Evolutionary conservation across 1,140 invertebrate genomes (phyloP).

Genomic region (Latrodectus geometricus): DNA sequence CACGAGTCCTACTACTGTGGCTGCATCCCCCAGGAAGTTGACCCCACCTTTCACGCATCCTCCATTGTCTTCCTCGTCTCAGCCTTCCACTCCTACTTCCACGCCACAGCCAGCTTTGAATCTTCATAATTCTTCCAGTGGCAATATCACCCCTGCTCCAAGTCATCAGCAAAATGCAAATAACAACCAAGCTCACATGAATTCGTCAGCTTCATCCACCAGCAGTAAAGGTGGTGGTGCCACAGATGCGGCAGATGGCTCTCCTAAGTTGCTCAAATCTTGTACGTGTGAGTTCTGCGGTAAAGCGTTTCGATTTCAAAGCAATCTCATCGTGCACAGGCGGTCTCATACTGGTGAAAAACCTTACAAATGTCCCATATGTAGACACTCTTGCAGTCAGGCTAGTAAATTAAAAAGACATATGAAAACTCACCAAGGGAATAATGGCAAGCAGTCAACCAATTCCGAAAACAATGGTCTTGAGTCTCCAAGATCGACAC

Average conservation of each 20-base stretch:
- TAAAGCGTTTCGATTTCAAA: constrained; percentile 92
- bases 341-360: constrained; percentile 80
- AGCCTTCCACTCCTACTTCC: constrained; percentile 55
- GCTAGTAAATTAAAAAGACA: constrained; percentile 86
- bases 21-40: constrained; percentile 66
- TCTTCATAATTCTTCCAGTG: constrained; percentile 45
- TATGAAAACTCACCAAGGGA: constrained; percentile 77
- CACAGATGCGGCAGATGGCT: constrained; percentile 46
- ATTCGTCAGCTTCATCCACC: constrained; percentile 46
- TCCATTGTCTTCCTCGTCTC: constrained; percentile 56
- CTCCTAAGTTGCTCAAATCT: constrained; percentile 57
- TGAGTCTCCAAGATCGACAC: constrained; percentile 67
- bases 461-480: constrained; percentile 66
- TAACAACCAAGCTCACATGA: constrained; percentile 70
- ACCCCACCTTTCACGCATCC: constrained; percentile 58
- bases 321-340: constrained; percentile 91
- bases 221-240: constrained; percentile 50
- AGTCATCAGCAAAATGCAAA: constrained; percentile 26
- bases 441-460: constrained; percentile 57
- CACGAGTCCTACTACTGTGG: constrained; percentile 77
- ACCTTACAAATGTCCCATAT: constrained; percentile 75
- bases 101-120: constrained; percentile 44
- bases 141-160: constrained; percentile 24
- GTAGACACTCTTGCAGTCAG: constrained; percentile 73
- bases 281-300: constrained; percentile 81